Base-by-base conservation (phyloP, 1,140 invertebrate genomes). In the Trissolcus basalis region DNA sequence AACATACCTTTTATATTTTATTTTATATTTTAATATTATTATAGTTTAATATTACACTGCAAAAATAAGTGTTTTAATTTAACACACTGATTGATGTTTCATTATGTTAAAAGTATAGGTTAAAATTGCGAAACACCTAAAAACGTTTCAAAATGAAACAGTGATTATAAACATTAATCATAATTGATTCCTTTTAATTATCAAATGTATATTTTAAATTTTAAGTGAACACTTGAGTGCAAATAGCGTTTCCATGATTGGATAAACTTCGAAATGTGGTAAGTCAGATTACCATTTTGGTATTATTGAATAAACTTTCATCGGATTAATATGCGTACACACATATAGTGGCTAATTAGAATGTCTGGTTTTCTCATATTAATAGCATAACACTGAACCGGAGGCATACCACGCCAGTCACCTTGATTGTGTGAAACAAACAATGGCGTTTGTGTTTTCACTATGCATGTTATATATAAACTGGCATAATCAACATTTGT, bases 401-500 rank as follows among this genome's bases (percentile, higher is more conserved):
- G 11, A 7, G 14, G 7, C 10, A 39, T 27, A 27, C 41, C 32
- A 36, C 47, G 61, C 43, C 45, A 41, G 51, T 54, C 35, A 32
- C 32, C 32, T 55, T 49, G 44, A 56, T 56, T 56, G 53, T 65
- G 45, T 41, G 44, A 55, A 56, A 65, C 61, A 65, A 65, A 65
- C 61, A 65, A 56, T 65, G 16, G 51, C 44, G 45, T 15, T 65
- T 49, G 54, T 65, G 51, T 49, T 65, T 55, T 65, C 51, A 65
- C 54, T 55, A 65, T 36, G 51, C n/a, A 9, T 39, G 36, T 39
- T 64, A 33, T 55, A 44, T 55, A 50, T 43, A 12, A 50, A 50
- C 61, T 55, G 44, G 13, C 48, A 65, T 15, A 51, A 65, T 65
- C 51, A 65, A 65, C 61, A 56, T 65, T 43, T 65, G 61, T 65